Percentiles rank a stretch among this genome's conserved stretches.
Conservation (phyloP, 2,888 invertebrate genomes). For the Aspidiotus destructor region DNA sequence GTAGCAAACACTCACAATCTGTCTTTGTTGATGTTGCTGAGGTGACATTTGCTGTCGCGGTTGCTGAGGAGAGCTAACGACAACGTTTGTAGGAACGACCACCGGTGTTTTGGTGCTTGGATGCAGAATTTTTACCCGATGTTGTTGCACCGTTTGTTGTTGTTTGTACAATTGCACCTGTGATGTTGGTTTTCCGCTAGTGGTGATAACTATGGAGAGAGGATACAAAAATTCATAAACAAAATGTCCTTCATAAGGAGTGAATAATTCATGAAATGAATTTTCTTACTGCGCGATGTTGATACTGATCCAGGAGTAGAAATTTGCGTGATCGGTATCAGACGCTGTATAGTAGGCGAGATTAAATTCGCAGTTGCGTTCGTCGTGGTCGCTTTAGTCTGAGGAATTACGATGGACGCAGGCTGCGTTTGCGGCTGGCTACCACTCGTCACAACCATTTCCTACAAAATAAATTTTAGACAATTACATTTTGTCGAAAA, state of each 20-base stretch:
- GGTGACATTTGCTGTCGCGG: conserved; percentile 42
- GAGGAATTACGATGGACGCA: conserved; percentile 11
- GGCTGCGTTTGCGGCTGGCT: conserved; percentile 9
- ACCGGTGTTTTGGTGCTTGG: conserved; percentile 41
- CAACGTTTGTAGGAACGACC: conserved; percentile 26
- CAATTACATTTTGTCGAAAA: too few species aligned
- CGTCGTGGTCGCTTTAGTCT: conserved; percentile 5
- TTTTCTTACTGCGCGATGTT: conserved; percentile 14
- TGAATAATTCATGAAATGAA: not conserved
- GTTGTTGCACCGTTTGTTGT: conserved; percentile 42
- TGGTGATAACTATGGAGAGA: conserved; percentile 35
- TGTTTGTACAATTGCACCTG: conserved; percentile 57
- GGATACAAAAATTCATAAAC: not conserved
- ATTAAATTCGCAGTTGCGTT: not conserved
- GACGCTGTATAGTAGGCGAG: conserved; percentile 18
- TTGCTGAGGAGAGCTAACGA: conserved; percentile 44
- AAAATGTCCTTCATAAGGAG: too few species aligned
- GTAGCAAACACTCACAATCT: conserved; percentile 3
- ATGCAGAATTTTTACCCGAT: conserved; percentile 42
- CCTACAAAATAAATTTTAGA: not conserved
- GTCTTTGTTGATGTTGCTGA: conserved; percentile 41
- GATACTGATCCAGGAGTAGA: conserved; percentile 15
- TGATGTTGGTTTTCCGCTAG: conserved; percentile 45
- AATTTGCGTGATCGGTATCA: conserved; percentile 22
- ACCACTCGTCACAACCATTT: conserved; percentile 20